These are phyloP conservation scores for Drosophila prosaltans DNA, from an alignment of 1,140 invertebrate species.

Conservation along the genomic window DNA sequence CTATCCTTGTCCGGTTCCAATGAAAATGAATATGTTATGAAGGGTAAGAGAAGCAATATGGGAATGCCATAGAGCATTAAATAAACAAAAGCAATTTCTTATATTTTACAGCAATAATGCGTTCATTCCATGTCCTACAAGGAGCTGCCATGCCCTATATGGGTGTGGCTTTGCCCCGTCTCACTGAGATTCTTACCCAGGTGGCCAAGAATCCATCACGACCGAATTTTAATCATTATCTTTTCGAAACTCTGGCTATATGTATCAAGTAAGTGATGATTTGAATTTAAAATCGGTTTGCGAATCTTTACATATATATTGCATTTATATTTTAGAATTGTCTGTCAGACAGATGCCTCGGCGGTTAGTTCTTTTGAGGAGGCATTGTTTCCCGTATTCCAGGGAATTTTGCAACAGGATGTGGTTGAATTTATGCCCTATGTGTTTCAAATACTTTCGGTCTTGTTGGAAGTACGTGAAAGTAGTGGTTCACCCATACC, in stretches of 20 bases:
- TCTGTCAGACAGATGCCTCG: conserved; percentile 90
- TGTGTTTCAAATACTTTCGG: conserved; percentile 97
- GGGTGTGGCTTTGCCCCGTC: conserved; percentile 90
- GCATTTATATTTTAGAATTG: conserved; percentile 84
- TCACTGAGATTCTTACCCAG: conserved; percentile 91
- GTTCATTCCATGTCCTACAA: conserved; percentile 92
- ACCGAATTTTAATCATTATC: conserved; percentile 98
- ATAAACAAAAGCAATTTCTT: background rate
- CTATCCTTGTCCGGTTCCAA: conserved; percentile 89
- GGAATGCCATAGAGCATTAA: background rate
- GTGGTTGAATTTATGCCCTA: conserved; percentile 99
- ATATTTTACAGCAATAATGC: conserved; percentile 90
- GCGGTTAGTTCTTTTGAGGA: conserved; percentile 95
- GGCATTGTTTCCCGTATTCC: conserved; percentile 95
- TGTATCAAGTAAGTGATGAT: conserved; percentile 87
- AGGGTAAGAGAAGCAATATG: conserved; percentile 85
- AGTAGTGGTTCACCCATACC: conserved; percentile 85
- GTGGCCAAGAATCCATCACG: conserved; percentile 98
- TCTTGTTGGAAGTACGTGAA: conserved; percentile 93
- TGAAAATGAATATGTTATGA: conserved; percentile 99
- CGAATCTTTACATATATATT: background rate
- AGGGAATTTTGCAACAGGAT: conserved; percentile 96
- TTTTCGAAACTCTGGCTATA: conserved; percentile 96
- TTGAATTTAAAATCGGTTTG: background rate
- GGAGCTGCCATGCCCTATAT: conserved; percentile 92